Conservation (phyloP, 2,888 invertebrate genomes). For the Drosophila limbata region DNA sequence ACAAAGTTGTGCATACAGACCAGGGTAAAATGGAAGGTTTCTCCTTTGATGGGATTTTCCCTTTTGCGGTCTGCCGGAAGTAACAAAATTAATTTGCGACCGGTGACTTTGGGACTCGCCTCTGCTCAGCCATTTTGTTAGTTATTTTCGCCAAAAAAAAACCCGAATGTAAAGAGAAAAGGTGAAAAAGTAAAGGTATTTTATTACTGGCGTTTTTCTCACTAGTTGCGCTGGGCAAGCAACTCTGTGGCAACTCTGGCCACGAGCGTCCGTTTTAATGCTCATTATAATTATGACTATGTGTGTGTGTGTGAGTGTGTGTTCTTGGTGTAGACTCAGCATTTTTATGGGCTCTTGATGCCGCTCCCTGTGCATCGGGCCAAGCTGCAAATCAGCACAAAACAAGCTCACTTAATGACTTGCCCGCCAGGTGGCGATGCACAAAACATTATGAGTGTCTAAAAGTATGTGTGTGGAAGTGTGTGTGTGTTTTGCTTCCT, state of each 20-base stretch:
- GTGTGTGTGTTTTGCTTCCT: slow-evolving; percentile 38
- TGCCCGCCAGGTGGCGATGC: slow-evolving; percentile 66
- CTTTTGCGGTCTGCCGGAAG: slow-evolving; percentile 37
- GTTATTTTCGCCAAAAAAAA: slow-evolving; percentile 17
- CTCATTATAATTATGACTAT: slow-evolving; percentile 62
- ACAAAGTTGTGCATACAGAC: slow-evolving; percentile 26
- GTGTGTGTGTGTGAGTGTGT: slow-evolving; percentile 26
- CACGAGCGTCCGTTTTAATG: slow-evolving; percentile 69
- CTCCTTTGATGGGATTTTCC: slow-evolving; percentile 29
- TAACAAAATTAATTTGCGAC: slow-evolving; percentile 45
- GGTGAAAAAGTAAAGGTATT: slow-evolving; percentile 1
- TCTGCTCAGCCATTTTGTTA: slow-evolving; percentile 36
- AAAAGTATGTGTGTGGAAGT: slow-evolving; percentile 6
- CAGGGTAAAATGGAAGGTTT: slow-evolving; percentile 18
- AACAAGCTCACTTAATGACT: slow-evolving; percentile 77
- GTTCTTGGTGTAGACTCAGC: slow-evolving; percentile 38
- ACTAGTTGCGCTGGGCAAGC: slow-evolving; percentile 61
- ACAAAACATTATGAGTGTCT: slow-evolving; percentile 40
- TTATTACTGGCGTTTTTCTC: slow-evolving; percentile 34
- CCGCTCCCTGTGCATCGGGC: slow-evolving; percentile 12
- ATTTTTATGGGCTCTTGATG: slow-evolving; percentile 69
- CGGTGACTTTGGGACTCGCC: slow-evolving; percentile 29
- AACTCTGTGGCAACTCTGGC: slow-evolving; percentile 48
- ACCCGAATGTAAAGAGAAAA: not conserved
- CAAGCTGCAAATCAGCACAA: slow-evolving; percentile 62